phyloP scores from a whole-genome alignment of 1,140 invertebrate genomes.

The Physella acuta region DNA sequence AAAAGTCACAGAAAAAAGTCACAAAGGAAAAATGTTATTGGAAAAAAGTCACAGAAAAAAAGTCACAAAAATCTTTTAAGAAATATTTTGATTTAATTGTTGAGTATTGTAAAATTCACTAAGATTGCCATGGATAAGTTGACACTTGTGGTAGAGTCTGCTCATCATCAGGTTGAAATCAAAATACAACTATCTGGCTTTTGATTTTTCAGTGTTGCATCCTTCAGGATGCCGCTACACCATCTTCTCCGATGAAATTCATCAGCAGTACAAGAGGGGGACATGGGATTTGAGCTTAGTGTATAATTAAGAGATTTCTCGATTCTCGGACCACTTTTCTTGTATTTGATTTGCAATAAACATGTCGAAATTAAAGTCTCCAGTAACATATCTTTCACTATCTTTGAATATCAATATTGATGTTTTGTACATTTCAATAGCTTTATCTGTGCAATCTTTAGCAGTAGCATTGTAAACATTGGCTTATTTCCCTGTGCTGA shows the following conservation, averaged over 20 bases:
- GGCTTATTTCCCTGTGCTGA: constrained; percentile 89
- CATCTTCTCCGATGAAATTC: constrained; percentile 88
- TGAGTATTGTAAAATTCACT: constrained; percentile 84
- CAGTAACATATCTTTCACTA: constrained; percentile 93
- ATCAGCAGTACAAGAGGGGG: constrained; percentile 92
- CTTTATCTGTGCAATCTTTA: constrained; percentile 59
- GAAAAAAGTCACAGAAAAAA: too few species aligned
- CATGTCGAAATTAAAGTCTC: constrained; percentile 90
- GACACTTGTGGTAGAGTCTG: constrained; percentile 88
- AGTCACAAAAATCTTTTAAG: too few species aligned
- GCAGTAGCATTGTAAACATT: constrained; percentile 95
- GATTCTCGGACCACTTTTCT: constrained; percentile 97
- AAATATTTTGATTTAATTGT: too few species aligned
- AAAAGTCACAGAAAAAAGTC: too few species aligned
- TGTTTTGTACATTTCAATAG: constrained; percentile 82
- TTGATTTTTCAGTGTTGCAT: constrained; percentile 58
- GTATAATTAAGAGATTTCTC: constrained; percentile 80
- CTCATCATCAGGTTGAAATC: constrained; percentile 90
- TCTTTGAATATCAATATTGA: constrained; percentile 96
- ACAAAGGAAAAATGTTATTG: too few species aligned
- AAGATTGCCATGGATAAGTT: constrained; percentile 94
- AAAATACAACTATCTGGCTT: constrained; percentile 73
- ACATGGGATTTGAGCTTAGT: constrained; percentile 75
- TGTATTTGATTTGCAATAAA: constrained; percentile 91
- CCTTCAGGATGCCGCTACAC: constrained; percentile 68